Evolutionary conservation across 30 jellyfish, hydroid and myxozoan species (phyloP).

Genomic region (Hydra vulgaris): DNA sequence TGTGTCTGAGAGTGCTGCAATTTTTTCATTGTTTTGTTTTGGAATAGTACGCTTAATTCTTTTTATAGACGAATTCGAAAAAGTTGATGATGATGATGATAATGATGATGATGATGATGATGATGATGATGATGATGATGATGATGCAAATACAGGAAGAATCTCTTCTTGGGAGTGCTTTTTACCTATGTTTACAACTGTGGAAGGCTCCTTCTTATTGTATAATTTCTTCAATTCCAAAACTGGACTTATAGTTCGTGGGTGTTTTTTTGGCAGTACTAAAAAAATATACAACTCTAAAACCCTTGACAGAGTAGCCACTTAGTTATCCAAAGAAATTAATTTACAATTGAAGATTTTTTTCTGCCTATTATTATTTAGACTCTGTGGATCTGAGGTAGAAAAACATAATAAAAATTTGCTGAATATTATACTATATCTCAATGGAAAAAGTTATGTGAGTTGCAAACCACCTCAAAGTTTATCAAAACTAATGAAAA

Average conservation of each 20-base stretch:
- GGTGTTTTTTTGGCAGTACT: background rate
- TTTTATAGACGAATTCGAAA: background rate
- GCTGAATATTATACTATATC: background rate
- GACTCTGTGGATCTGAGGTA: background rate
- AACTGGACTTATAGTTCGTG: background rate
- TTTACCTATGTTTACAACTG: background rate
- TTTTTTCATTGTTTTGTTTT: background rate
- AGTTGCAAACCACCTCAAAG: background rate
- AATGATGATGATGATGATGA: too few species aligned
- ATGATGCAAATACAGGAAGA: background rate
- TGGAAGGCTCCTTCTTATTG: background rate
- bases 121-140: too few species aligned
- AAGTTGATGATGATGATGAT: too few species aligned
- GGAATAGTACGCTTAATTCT: background rate
- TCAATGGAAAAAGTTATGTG: background rate
- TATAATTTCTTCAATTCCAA: background rate
- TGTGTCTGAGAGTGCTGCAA: background rate
- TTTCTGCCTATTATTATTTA: background rate
- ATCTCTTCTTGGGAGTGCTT: background rate
- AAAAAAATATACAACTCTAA: background rate
- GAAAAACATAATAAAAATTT: background rate
- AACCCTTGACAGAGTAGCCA: background rate
- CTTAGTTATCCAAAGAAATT: background rate
- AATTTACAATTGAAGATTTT: background rate
- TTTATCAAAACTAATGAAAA: background rate